Conservation (phyloP, 2,888 invertebrate species). For the Calephelis perditalis region DNA sequence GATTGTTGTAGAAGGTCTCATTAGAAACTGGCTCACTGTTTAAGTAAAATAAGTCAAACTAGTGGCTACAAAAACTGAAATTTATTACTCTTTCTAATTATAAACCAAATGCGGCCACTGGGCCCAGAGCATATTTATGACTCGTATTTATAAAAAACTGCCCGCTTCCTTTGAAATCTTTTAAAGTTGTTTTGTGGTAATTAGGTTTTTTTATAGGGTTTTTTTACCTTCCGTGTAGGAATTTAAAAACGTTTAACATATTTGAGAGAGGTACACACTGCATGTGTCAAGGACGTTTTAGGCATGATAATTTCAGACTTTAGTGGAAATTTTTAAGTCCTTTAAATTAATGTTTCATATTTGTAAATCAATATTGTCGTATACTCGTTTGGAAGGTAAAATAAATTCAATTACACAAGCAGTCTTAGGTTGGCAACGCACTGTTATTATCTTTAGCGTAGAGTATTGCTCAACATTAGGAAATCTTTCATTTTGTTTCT, state of each 20-base stretch:
- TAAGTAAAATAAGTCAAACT: constrained; percentile 6
- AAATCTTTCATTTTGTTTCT: no score
- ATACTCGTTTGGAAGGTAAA: no score
- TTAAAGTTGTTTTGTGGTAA: constrained; percentile 8
- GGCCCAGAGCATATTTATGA: background rate
- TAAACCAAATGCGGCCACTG: background rate
- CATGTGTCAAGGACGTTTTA: background rate
- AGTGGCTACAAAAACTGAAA: background rate
- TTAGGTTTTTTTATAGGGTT: background rate
- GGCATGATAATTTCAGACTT: background rate
- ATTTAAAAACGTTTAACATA: constrained; percentile 1
- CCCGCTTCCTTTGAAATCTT: constrained; percentile 4
- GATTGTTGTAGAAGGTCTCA: no score
- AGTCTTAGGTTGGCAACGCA: no score
- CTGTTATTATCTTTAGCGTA: no score
- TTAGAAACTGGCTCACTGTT: constrained; percentile 5
- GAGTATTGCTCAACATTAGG: no score
- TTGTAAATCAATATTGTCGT: no score
- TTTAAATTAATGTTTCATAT: no score
- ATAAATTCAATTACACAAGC: no score
- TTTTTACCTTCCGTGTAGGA: background rate
- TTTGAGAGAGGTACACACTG: background rate
- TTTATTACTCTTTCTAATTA: constrained; percentile 8
- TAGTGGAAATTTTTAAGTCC: background rate
- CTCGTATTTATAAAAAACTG: constrained; percentile 4